Percentiles rank a stretch among this genome's conserved stretches.
phyloP scores from a whole-genome alignment of 2,888 invertebrate genomes.

The Caenorhabditis wallacei region DNA sequence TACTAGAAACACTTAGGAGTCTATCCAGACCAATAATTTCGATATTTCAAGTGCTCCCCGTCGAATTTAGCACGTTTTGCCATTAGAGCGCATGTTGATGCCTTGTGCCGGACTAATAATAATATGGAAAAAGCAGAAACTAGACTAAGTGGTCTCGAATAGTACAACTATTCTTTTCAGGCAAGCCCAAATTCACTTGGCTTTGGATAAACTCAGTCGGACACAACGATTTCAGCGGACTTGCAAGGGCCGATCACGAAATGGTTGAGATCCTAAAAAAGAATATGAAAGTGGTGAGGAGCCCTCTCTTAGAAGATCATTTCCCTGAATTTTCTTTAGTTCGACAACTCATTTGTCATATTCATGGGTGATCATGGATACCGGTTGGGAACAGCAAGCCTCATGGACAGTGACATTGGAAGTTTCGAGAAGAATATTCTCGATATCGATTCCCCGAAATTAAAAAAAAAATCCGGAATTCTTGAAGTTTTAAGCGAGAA shows the following conservation, averaged over 20 bases:
- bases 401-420: slow-evolving; percentile 66
- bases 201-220: slow-evolving; percentile 69
- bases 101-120: too few relatives aligned
- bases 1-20: too few relatives aligned
- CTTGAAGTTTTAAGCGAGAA: slow-evolving; percentile 22
- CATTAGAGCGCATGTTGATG: too few relatives aligned
- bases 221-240: slow-evolving; percentile 66
- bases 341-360: slow-evolving; percentile 69
- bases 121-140: too few relatives aligned
- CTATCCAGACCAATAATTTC: too few relatives aligned
- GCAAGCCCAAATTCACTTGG: slow-evolving; percentile 68
- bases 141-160: too few relatives aligned
- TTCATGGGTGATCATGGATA: slow-evolving; percentile 74
- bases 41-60: too few relatives aligned
- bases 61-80: too few relatives aligned
- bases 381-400: slow-evolving; percentile 67
- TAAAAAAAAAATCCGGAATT: too few relatives aligned
- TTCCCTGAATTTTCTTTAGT: too few relatives aligned
- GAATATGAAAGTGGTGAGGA: slow-evolving; percentile 38
- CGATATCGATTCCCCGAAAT: slow-evolving; percentile 69
- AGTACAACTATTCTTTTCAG: too few relatives aligned
- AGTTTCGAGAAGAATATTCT: slow-evolving; percentile 66
- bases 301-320: background rate
- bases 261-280: slow-evolving; percentile 63
- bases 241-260: slow-evolving; percentile 66